Conservation (phyloP, 2,888 invertebrate genomes). For the Lithosia quadra region DNA sequence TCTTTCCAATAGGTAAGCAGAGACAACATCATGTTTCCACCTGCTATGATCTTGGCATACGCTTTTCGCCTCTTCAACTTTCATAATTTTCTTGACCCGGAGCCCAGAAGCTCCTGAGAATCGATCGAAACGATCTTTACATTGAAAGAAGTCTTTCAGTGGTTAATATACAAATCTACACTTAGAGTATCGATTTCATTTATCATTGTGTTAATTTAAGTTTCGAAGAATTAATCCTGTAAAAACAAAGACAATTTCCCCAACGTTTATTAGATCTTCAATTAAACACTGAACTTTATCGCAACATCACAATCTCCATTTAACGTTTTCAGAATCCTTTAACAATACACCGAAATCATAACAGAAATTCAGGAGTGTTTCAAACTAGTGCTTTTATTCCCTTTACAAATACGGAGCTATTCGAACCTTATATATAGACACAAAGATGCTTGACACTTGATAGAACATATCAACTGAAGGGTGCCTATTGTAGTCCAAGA, state of each 20-base stretch:
- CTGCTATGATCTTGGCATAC: too few relatives aligned
- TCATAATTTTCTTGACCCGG: too few relatives aligned
- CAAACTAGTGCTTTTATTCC: conserved; percentile 20
- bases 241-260: neutral
- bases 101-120: too few relatives aligned
- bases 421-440: conserved; percentile 16
- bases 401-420: conserved; percentile 8
- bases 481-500: conserved; percentile 35
- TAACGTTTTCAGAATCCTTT: neutral
- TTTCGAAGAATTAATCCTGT: neutral
- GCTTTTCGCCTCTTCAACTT: too few relatives aligned
- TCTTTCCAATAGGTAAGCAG: too few relatives aligned
- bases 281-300: conserved; percentile 9
- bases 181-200: neutral
- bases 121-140: too few relatives aligned
- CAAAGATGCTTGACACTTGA: conserved; percentile 27
- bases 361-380: neutral
- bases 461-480: conserved; percentile 32
- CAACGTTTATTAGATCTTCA: neutral
- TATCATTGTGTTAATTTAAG: neutral
- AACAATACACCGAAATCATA: neutral
- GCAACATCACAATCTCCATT: neutral
- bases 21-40: too few relatives aligned
- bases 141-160: neutral
- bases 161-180: neutral